A percentile compares a stretch with the other conserved stretches of the same genome.
phyloP scores from a whole-genome alignment of 1,140 invertebrate species.

The Pararge aegeria region DNA sequence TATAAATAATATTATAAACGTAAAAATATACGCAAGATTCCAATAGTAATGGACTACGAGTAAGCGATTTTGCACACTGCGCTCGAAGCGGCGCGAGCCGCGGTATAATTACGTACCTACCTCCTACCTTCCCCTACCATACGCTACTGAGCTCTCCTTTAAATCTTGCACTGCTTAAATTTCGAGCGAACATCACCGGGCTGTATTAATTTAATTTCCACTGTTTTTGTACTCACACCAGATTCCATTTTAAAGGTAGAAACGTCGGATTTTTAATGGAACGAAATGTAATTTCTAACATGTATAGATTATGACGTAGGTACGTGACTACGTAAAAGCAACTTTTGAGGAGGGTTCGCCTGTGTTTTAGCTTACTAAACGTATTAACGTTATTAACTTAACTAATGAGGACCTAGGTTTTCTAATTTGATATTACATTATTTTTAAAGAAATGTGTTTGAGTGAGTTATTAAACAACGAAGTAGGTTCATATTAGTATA shows the following conservation, averaged over 20 bases:
- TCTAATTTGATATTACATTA: no score
- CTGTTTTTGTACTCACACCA: constrained; percentile 34
- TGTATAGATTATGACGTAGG: background rate
- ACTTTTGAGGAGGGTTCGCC: background rate
- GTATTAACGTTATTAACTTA: no score
- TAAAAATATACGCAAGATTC: background rate
- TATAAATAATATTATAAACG: background rate
- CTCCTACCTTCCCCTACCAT: constrained; percentile 1
- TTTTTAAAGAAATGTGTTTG: no score
- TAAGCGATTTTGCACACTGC: constrained; percentile 75
- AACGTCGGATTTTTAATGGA: background rate
- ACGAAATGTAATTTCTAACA: background rate
- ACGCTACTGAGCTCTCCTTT: constrained; percentile 39
- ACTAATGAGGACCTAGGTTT: background rate
- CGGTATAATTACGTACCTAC: constrained; percentile 61
- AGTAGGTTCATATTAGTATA: no score
- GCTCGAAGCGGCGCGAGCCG: constrained; percentile 42
- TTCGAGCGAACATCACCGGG: constrained; percentile 64
- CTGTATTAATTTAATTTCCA: constrained; percentile 69
- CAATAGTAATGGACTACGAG: constrained; percentile 50
- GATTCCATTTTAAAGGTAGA: constrained; percentile 4
- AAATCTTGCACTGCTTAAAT: constrained; percentile 70
- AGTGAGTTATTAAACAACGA: no score
- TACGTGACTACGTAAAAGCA: background rate
- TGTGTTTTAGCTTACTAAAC: background rate